A percentile compares a stretch with the other conserved stretches of the same genome.
Evolutionary conservation across 2,113 vertebrate species (phyloP).

Genomic region (Noturus placidus): DNA sequence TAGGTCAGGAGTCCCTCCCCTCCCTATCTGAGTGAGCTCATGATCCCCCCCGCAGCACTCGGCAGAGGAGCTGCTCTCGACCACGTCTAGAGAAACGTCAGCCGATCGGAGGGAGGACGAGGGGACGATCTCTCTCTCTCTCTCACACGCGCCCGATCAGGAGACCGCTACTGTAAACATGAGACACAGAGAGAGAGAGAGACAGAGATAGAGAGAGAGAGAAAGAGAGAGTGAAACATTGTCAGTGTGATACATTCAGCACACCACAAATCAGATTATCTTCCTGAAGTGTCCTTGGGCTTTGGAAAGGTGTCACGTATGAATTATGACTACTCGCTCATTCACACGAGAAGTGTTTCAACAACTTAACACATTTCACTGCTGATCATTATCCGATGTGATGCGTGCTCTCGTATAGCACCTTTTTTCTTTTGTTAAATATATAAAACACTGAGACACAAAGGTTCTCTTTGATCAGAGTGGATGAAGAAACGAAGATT

Average conservation of each 20-base stretch:
- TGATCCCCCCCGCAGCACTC: slow-evolving; percentile 44
- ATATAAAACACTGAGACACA: too few relatives aligned
- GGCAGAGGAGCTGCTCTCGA: slow-evolving; percentile 37
- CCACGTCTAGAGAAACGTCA: slow-evolving; percentile 21
- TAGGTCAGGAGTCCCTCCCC: slow-evolving; percentile 39
- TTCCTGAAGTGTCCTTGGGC: background rate
- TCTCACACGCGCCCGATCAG: background rate
- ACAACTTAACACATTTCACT: slow-evolving; percentile 6
- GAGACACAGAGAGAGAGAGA: background rate
- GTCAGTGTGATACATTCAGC: background rate
- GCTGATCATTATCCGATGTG: background rate
- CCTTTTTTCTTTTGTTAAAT: too few relatives aligned
- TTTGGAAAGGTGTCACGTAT: background rate
- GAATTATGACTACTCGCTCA: background rate
- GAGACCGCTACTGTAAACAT: slow-evolving; percentile 2
- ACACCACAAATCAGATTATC: background rate
- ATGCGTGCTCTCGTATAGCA: too few relatives aligned
- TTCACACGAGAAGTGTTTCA: background rate
- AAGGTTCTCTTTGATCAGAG: background rate
- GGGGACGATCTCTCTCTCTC: background rate
- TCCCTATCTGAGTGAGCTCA: slow-evolving; percentile 47
- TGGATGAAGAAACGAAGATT: too few relatives aligned
- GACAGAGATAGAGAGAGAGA: background rate
- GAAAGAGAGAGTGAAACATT: background rate
- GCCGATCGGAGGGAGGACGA: background rate